These are phyloP conservation scores for Homalodisca vitripennis DNA, from an alignment of 1,140 invertebrate species.

Conservation along the genomic window DNA sequence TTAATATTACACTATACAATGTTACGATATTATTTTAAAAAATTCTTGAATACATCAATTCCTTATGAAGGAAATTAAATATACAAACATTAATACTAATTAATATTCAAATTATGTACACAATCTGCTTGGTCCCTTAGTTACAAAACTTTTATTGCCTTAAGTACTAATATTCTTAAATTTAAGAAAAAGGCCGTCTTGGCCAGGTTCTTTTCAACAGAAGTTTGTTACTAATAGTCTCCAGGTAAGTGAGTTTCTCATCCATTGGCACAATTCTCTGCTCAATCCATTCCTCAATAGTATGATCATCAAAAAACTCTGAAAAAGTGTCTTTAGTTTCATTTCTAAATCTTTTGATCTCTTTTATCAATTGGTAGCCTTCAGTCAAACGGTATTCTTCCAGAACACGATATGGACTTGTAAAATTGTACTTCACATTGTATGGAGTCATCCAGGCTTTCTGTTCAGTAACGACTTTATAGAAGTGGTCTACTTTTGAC, in stretches of 20 bases:
- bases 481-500: conserved; percentile 17
- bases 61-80: no score
- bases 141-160: neutral
- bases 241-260: neutral
- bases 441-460: conserved; percentile 36
- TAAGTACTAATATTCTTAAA: no score
- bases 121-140: neutral
- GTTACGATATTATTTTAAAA: no score
- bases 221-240: conserved; percentile 50
- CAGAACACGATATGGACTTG: conserved; percentile 33
- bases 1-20: no score
- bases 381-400: conserved; percentile 20
- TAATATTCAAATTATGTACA: neutral
- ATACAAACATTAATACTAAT: no score
- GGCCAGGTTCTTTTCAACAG: conserved; percentile 56
- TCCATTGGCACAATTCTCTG: conserved; percentile 24
- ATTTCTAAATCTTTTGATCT: conserved; percentile 23
- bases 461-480: conserved; percentile 20
- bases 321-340: conserved; percentile 5
- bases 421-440: conserved; percentile 36
- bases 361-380: conserved; percentile 19
- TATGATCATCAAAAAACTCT: conserved; percentile 17
- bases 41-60: no score
- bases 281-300: conserved; percentile 33
- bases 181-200: conserved; percentile 55